Conservation (phyloP, 2,113 vertebrate species). For the Eudyptes chrysolophus region DNA sequence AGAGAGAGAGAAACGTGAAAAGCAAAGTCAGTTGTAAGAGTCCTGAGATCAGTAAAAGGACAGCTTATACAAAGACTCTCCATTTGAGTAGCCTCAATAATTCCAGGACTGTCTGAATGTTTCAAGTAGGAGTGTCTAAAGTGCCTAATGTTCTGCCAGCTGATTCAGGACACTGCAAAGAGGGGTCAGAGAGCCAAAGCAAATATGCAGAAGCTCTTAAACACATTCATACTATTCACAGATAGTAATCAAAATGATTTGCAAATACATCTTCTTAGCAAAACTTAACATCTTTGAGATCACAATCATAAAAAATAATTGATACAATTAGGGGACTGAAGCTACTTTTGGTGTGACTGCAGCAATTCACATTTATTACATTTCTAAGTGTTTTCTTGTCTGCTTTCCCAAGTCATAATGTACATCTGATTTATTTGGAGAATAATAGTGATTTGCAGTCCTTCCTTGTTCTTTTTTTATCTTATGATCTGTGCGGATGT, state of each 20-base stretch:
- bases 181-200: neutral
- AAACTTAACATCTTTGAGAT: slow-evolving; percentile 38
- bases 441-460: neutral
- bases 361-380: slow-evolving; percentile 32
- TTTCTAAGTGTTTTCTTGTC: slow-evolving; percentile 22
- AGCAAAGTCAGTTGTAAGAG: neutral
- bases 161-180: neutral
- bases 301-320: slow-evolving; percentile 51
- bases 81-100: neutral
- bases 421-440: neutral
- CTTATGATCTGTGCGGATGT: neutral
- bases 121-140: neutral
- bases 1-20: slow-evolving; percentile 29
- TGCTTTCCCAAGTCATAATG: neutral
- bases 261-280: slow-evolving; percentile 22
- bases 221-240: neutral
- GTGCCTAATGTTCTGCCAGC: neutral
- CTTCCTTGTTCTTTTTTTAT: neutral
- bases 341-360: neutral
- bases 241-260: slow-evolving; percentile 2
- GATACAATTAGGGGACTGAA: neutral
- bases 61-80: neutral
- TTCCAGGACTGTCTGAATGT: neutral
- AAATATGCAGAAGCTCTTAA: slow-evolving; percentile 1
- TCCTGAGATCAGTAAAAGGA: slow-evolving; percentile 17